Conservation (phyloP, 2,888 invertebrate genomes). For the Nysson spinosus region DNA sequence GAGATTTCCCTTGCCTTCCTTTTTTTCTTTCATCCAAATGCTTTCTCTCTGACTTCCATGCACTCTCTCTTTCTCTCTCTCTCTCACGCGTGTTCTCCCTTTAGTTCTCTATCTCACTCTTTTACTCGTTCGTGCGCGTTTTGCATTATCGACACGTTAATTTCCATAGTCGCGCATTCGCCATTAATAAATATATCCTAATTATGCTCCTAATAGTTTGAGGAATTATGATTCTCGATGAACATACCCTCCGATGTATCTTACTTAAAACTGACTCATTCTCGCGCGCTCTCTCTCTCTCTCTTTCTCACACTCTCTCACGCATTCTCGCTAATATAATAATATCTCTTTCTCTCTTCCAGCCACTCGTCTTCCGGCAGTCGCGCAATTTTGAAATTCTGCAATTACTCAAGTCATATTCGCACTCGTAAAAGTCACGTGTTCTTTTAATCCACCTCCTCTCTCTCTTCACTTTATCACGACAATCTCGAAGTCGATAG, state of each 20-base stretch:
- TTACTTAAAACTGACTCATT: conserved; percentile 40
- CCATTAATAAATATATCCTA: conserved; percentile 60
- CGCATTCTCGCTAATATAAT: conserved; percentile 17
- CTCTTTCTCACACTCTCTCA: conserved; percentile 44
- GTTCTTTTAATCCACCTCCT: conserved; percentile 31
- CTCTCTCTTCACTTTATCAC: conserved; percentile 69
- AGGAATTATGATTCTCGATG: conserved; percentile 67
- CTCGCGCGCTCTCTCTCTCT: conserved; percentile 12
- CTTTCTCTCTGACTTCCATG: neutral
- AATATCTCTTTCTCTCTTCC: conserved; percentile 10
- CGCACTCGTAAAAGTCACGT: conserved; percentile 20
- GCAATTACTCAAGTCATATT: neutral
- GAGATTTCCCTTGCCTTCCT: neutral
- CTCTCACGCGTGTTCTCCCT: too few species aligned
- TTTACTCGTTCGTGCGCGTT: conserved; percentile 33
- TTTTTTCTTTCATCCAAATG: too few species aligned
- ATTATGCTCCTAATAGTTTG: conserved; percentile 70
- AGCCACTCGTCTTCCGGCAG: conserved; percentile 31
- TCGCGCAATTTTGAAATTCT: conserved; percentile 3
- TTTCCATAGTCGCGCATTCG: conserved; percentile 50
- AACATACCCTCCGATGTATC: conserved; percentile 52
- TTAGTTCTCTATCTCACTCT: conserved; percentile 15
- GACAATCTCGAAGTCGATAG: conserved; percentile 74
- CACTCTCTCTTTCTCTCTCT: conserved; percentile 5
- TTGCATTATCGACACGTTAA: conserved; percentile 33